Evolutionary conservation across 2,888 invertebrate genomes (phyloP).

Genomic region (Lingula anatina): DNA sequence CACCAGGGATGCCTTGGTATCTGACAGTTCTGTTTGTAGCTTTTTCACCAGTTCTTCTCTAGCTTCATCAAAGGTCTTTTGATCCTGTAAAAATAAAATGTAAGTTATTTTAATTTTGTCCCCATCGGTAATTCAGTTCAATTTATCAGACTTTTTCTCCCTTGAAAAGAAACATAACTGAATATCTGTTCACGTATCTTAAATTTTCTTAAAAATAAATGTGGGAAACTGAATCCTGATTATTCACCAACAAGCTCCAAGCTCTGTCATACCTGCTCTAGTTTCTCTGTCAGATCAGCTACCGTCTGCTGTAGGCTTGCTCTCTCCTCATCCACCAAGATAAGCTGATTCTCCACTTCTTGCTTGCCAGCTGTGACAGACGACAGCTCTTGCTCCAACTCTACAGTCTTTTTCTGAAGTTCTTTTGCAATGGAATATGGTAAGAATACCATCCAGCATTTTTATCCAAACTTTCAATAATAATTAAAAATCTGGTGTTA

Average conservation of each 20-base stretch:
- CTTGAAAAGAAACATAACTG: too few relatives aligned
- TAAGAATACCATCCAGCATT: too few relatives aligned
- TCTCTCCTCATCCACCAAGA: conserved; percentile 12
- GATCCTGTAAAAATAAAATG: not conserved
- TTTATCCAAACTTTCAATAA: too few relatives aligned
- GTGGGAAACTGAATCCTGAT: too few relatives aligned
- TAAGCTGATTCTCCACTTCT: conserved; percentile 9
- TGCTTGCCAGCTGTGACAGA: conserved; percentile 9
- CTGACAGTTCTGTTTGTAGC: not conserved
- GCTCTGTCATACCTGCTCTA: conserved; percentile 15
- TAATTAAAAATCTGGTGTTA: too few relatives aligned
- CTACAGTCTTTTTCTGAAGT: conserved; percentile 28
- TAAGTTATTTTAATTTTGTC: too few relatives aligned
- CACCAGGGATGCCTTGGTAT: not conserved
- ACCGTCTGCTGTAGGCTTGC: conserved; percentile 11
- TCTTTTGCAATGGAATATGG: conserved; percentile 13
- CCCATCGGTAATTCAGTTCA: too few relatives aligned
- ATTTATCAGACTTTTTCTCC: too few relatives aligned
- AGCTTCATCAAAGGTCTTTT: not conserved
- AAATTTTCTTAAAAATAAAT: too few relatives aligned
- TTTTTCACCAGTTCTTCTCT: not conserved
- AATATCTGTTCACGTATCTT: too few relatives aligned
- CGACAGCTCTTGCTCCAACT: conserved; percentile 13
- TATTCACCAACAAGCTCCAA: too few relatives aligned
- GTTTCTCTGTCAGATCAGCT: conserved; percentile 11